Conservation (phyloP, 2,888 invertebrate genomes). For the Protonemura montana region DNA sequence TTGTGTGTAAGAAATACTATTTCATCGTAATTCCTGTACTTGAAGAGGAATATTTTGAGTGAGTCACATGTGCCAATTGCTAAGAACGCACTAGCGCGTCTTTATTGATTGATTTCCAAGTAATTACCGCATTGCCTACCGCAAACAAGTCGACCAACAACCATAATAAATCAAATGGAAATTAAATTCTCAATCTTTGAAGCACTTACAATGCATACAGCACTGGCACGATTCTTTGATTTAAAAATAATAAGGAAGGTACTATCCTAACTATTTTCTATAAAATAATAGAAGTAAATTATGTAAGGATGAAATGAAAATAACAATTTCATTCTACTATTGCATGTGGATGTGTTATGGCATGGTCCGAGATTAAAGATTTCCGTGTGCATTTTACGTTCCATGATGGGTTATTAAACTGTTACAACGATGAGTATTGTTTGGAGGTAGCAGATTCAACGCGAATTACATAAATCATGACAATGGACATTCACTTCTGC, state of each 20-base stretch:
- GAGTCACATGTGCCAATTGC: not conserved
- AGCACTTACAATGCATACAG: not conserved
- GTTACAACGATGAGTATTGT: not conserved
- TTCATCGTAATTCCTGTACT: no score
- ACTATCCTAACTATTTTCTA: no score
- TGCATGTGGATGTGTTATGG: not conserved
- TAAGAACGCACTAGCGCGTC: not conserved
- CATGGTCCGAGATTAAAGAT: not conserved
- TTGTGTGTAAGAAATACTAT: no score
- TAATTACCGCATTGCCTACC: not conserved
- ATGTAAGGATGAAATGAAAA: no score
- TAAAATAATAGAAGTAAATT: no score
- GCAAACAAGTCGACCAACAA: not conserved
- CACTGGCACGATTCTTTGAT: no score
- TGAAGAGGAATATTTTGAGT: no score
- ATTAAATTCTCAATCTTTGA: not conserved
- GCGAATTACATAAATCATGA: not conserved
- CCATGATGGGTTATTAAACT: not conserved
- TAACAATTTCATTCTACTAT: no score
- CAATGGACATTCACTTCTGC: not conserved
- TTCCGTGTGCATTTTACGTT: not conserved
- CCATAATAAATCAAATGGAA: not conserved
- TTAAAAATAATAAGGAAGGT: no score
- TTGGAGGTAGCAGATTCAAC: not conserved
- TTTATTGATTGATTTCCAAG: not conserved